Evolutionary conservation across 2,888 invertebrate species (phyloP).

Genomic region (Micoletzkya japonica): DNA sequence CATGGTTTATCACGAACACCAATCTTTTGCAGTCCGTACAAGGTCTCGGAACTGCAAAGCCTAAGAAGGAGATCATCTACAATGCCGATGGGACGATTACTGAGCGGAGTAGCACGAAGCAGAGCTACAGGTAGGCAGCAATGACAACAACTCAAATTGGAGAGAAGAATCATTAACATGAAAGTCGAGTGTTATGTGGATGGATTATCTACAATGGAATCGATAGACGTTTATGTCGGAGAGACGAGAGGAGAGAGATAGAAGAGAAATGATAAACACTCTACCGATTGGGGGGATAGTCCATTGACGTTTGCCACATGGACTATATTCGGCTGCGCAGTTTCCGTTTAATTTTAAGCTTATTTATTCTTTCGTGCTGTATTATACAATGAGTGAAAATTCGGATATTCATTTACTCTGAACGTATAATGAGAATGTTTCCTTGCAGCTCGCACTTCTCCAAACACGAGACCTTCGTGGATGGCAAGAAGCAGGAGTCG

Average conservation of each 20-base stretch:
- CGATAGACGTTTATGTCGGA: no score
- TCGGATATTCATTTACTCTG: no score
- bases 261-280: no score
- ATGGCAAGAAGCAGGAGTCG: constrained; percentile 53
- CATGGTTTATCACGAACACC: neutral
- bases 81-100: constrained; percentile 60
- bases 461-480: constrained; percentile 57
- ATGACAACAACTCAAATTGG: no score
- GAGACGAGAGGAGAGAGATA: no score
- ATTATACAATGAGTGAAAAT: neutral
- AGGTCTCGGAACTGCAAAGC: neutral
- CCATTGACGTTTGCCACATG: no score
- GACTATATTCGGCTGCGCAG: no score
- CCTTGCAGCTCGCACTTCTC: constrained; percentile 57
- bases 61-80: constrained; percentile 47
- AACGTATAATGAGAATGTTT: neutral
- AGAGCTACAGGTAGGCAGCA: constrained; percentile 43
- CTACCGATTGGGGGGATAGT: no score
- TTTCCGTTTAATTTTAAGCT: no score
- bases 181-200: no score
- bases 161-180: no score
- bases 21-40: neutral
- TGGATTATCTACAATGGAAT: no score
- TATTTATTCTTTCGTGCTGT: neutral
- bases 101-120: constrained; percentile 51